Evolutionary conservation across 2,797 vertebrate genomes (phyloP).

Genomic region (Chloroceryle inda): DNA sequence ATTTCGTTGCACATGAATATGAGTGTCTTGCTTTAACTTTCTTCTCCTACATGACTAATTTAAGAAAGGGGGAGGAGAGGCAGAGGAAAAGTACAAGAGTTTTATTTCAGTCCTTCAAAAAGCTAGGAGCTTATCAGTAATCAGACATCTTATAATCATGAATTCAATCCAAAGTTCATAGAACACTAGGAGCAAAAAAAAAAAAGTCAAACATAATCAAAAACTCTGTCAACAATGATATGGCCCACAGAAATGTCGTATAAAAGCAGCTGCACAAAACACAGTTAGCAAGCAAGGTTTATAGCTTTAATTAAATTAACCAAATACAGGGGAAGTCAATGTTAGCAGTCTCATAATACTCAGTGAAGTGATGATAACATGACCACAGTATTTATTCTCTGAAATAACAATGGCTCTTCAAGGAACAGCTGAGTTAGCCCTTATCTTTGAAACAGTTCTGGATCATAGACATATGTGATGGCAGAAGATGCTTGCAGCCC

Average conservation of each 20-base stretch:
- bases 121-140: neutral
- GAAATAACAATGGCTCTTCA: neutral
- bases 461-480: neutral
- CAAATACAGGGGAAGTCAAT: neutral
- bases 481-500: neutral
- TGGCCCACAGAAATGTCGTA: neutral
- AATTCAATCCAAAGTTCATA: neutral
- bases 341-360: neutral
- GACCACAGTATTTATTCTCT: neutral
- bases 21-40: neutral
- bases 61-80: neutral
- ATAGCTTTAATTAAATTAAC: conserved; percentile 24
- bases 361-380: neutral
- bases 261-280: neutral
- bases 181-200: conserved; percentile 18
- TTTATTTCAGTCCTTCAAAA: neutral
- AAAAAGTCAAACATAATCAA: conserved; percentile 22
- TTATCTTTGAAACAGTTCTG: neutral
- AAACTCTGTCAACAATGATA: conserved; percentile 23
- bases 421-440: neutral
- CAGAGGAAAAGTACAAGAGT: neutral
- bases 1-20: neutral
- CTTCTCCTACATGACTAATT: neutral
- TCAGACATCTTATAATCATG: neutral
- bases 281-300: neutral